Conservation (phyloP, 2,888 invertebrate species). For the Heliconius ismenius region DNA sequence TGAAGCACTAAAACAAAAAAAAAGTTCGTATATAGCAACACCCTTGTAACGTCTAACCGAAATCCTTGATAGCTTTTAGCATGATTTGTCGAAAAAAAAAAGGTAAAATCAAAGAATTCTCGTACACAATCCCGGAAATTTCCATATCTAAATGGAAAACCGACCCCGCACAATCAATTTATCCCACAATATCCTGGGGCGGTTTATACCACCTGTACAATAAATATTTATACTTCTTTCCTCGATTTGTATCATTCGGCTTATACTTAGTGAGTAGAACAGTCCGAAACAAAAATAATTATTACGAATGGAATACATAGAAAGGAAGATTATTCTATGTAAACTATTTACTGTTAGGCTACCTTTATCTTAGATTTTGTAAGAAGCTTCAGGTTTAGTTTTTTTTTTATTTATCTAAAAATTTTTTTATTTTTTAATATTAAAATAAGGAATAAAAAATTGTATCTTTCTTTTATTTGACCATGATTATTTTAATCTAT, state of each 20-base stretch:
- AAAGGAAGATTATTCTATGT: not conserved
- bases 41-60: slow-evolving; percentile 47
- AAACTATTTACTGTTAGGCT: not conserved
- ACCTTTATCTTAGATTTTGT: too few relatives aligned
- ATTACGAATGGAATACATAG: slow-evolving; percentile 1
- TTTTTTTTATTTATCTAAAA: too few relatives aligned
- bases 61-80: slow-evolving; percentile 56
- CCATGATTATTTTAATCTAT: too few relatives aligned
- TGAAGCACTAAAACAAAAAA: not conserved
- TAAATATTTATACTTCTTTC: slow-evolving; percentile 79
- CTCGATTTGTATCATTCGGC: slow-evolving; percentile 69
- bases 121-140: slow-evolving; percentile 81
- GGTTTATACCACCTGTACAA: slow-evolving; percentile 82
- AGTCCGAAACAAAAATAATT: slow-evolving; percentile 40
- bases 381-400: too few relatives aligned
- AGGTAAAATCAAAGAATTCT: slow-evolving; percentile 78
- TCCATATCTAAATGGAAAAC: slow-evolving; percentile 83
- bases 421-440: too few relatives aligned
- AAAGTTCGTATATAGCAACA: slow-evolving; percentile 6
- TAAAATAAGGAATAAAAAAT: too few relatives aligned
- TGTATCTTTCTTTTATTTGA: too few relatives aligned
- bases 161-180: slow-evolving; percentile 82
- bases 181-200: slow-evolving; percentile 81
- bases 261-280: slow-evolving; percentile 52
- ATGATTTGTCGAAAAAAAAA: slow-evolving; percentile 77